Evolutionary conservation across 64 coral and sea anemone species (phyloP).

Genomic region (Pocillopora damicornis): DNA sequence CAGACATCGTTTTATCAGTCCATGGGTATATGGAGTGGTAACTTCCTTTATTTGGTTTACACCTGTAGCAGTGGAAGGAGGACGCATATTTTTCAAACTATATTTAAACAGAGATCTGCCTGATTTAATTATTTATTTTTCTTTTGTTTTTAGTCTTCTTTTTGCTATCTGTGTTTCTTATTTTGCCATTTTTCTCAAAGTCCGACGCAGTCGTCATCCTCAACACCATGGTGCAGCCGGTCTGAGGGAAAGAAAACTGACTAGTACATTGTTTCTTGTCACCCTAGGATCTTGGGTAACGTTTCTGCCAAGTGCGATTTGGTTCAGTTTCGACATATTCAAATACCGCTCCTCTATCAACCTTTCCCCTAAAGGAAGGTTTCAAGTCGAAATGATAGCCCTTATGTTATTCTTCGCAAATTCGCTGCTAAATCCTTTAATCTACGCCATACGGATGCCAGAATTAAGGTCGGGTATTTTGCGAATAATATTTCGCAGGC

Average conservation of each 20-base stretch:
- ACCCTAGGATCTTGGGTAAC: neutral
- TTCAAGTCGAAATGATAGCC: neutral
- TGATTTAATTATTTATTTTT: neutral
- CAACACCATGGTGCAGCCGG: neutral
- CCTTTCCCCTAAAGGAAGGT: neutral
- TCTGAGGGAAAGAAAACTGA: conserved; percentile 9
- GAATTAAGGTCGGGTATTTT: neutral
- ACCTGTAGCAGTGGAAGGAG: neutral
- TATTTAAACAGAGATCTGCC: neutral
- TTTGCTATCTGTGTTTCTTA: conserved; percentile 7
- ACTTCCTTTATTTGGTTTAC: neutral
- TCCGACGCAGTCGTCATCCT: neutral
- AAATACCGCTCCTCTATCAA: no score
- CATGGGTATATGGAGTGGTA: neutral
- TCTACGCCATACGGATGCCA: neutral
- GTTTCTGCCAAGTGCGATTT: neutral
- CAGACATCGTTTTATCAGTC: neutral
- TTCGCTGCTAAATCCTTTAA: neutral
- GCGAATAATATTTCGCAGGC: neutral
- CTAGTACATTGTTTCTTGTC: neutral
- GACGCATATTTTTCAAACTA: neutral
- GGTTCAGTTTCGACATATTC: neutral
- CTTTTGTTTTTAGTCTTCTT: neutral
- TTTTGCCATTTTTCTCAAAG: neutral
- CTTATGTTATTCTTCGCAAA: neutral